Conservation (phyloP, 2,888 invertebrate genomes). For the Eubasilissa splendida region DNA sequence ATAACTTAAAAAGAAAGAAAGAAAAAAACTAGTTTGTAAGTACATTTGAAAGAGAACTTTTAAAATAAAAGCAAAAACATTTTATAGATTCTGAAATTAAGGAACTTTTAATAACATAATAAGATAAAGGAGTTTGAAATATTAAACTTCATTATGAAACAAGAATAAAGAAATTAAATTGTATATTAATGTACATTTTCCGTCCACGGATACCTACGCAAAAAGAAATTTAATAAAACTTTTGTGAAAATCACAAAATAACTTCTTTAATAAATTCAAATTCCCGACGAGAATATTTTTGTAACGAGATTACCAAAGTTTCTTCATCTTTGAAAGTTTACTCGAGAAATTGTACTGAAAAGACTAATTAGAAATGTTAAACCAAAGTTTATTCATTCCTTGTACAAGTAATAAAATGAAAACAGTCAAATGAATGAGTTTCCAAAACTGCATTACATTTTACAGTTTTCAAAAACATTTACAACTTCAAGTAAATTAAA, state of each 20-base stretch:
- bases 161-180: slow-evolving; percentile 34
- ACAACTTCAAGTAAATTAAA: no score
- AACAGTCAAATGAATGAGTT: slow-evolving; percentile 37
- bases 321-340: slow-evolving; percentile 42
- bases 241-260: slow-evolving; percentile 47
- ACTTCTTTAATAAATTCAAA: slow-evolving; percentile 51
- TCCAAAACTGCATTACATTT: slow-evolving; percentile 24
- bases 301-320: slow-evolving; percentile 47
- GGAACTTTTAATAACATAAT: slow-evolving; percentile 12
- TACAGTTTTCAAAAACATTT: not conserved
- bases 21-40: no score
- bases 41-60: no score
- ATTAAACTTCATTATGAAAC: slow-evolving; percentile 24
- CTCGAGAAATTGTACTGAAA: slow-evolving; percentile 42
- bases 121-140: slow-evolving; percentile 24
- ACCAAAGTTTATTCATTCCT: slow-evolving; percentile 35
- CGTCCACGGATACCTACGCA: not conserved
- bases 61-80: no score
- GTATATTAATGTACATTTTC: slow-evolving; percentile 31
- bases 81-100: not conserved
- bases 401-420: slow-evolving; percentile 33
- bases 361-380: slow-evolving; percentile 50
- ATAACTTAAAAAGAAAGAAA: no score
- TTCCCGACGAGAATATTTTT: slow-evolving; percentile 47
- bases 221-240: slow-evolving; percentile 46